Percentiles rank a stretch among this genome's conserved stretches.
Conservation (phyloP, 2,888 invertebrate species). For the Xanthia togata region DNA sequence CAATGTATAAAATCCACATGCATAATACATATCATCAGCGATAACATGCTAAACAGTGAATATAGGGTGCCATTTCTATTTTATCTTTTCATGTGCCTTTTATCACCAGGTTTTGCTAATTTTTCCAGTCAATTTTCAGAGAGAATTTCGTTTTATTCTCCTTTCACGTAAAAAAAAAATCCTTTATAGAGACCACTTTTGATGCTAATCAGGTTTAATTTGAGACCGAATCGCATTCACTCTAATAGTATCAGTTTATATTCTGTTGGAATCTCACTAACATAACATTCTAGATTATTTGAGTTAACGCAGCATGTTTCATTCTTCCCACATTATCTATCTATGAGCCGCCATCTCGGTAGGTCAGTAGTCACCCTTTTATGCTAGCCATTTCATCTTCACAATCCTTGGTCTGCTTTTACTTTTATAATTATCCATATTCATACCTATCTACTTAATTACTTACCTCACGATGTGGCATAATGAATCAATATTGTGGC, state of each 20-base stretch:
- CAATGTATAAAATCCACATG: conserved; percentile 56
- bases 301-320: neutral
- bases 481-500: conserved; percentile 1
- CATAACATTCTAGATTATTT: neutral
- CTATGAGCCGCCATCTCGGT: neutral
- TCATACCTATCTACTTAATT: neutral
- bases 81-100: conserved; percentile 31
- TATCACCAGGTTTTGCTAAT: conserved; percentile 32
- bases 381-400: neutral
- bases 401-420: neutral
- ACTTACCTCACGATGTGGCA: neutral
- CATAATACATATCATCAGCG: conserved; percentile 58
- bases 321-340: no score
- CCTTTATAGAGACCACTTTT: conserved; percentile 9
- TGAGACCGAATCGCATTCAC: neutral
- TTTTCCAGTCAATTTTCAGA: conserved; percentile 41
- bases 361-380: neutral
- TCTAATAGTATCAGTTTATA: conserved; percentile 1
- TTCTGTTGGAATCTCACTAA: neutral
- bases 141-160: conserved; percentile 26
- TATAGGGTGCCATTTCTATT: conserved; percentile 41
- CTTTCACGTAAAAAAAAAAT: no score
- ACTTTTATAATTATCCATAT: neutral
- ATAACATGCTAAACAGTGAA: conserved; percentile 44
- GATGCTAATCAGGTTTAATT: conserved; percentile 37